These are phyloP conservation scores for Drosophila hydei DNA, from an alignment of 1,140 invertebrate species.

Conservation along the genomic window DNA sequence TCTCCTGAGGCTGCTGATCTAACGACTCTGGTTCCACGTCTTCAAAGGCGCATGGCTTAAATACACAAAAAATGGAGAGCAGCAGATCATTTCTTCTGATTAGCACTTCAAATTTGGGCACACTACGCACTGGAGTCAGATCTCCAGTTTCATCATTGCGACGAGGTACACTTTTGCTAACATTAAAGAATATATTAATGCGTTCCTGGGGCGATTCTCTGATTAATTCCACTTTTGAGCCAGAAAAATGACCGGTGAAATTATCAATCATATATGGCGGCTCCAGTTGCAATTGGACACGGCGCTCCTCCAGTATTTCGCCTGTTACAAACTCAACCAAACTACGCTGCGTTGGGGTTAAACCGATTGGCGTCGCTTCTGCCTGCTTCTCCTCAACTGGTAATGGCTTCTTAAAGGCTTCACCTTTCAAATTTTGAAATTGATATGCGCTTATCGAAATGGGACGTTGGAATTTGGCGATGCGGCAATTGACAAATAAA, in stretches of 20 bases:
- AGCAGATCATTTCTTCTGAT: conserved; percentile 28
- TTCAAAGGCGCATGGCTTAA: conserved; percentile 23
- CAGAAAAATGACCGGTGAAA: conserved; percentile 17
- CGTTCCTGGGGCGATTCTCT: conserved; percentile 18
- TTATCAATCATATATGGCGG: conserved; percentile 34
- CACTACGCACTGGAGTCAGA: conserved; percentile 19
- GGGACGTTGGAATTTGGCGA: conserved; percentile 8
- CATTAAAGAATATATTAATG: conserved; percentile 36
- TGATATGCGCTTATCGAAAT: conserved; percentile 16
- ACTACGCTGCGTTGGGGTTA: conserved; percentile 26
- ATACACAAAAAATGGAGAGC: conserved; percentile 40
- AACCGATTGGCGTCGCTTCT: neutral
- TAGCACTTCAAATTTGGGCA: conserved; percentile 46
- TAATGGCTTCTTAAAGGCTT: conserved; percentile 3
- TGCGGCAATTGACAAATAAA: conserved; percentile 2
- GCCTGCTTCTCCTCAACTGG: neutral
- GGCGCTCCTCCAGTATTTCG: conserved; percentile 41
- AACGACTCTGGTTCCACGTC: conserved; percentile 1
- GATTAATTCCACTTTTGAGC: conserved; percentile 27
- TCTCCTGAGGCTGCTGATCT: conserved; percentile 5
- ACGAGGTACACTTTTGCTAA: conserved; percentile 39
- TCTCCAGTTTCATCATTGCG: conserved; percentile 8
- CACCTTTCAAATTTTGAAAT: conserved; percentile 24
- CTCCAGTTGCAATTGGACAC: conserved; percentile 23
- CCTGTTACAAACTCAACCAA: conserved; percentile 32